Evolutionary conservation across 2,888 invertebrate genomes (phyloP), one percentile per base, ranked within the genome.

Genomic region (Pemphredon lugubris): DNA sequence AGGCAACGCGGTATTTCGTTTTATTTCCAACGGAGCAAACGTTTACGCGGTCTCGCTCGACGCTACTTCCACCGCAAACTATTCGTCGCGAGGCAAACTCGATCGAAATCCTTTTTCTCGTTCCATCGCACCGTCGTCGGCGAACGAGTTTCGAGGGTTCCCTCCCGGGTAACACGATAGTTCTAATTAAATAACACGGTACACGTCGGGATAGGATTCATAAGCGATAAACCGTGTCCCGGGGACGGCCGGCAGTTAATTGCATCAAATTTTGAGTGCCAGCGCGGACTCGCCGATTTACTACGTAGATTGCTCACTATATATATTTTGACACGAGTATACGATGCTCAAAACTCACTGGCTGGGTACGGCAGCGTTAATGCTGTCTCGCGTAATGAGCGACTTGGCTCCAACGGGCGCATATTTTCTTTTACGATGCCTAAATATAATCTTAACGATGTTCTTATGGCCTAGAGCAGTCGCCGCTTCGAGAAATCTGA

Each of bases 391-490:
- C 85, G 88, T 88, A 88, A 88, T 88, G 88, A 88, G 88, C 85
- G 84, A 87, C 83, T 88, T 88, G 88, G 88, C 88, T 88, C 88
- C 87, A 86, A 86, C 87, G 82, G 84, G 82, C 88, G 84, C 88
- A 88, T 88, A 88, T 87, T 88, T 88, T 87, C 88, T 87, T 88
- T 88, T 88, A 88, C 85, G 88, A 88, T 80, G 87, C 87, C 88
- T 88, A 88, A 88, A 88, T 88, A 88, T 88, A 88, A 88, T 88
- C 86, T 86, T 87, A 87, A 87, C 86, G 87, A 86, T 87, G 87
- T 81, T 84, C 86, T 84, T 86, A 86, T 83, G 82, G 83, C 81
- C 75, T 83, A 84, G 80, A 83, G 70, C 77, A 69, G 61, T 69
- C 71, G 60, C 21, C 16, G 66, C 60, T 65, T 40, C 73, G 74